Base-by-base conservation (phyloP, 1,140 invertebrate genomes). In the Brachionus sp. region DNA sequence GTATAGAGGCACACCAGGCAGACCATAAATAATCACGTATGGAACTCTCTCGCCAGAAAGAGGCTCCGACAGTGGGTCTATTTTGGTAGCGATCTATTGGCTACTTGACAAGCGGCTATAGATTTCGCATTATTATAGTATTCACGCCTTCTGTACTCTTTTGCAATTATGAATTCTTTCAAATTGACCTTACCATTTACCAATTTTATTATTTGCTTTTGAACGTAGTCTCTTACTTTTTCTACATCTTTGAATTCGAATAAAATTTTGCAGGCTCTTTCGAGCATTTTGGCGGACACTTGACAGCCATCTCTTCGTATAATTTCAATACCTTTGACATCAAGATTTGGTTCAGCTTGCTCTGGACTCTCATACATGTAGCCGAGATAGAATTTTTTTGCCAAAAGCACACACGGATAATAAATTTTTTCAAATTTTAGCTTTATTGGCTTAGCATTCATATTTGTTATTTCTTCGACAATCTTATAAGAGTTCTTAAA, bases 261-360 rank as follows among this genome's bases (percentile, higher is more conserved):
- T 6, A 98, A 88, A 82, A 95, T 91, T 80, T 92, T 92, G 7
- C 99, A 89, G 13, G 93, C 92, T 86, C 94, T 93, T 88, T 97
- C 94, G 44, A 99, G 90, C 86, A 98, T 93, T 94, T 97, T 86
- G 19, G 93, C 92, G n/a, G 93, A 93, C 68, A 95, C 95, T 1
- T 94, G 93, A 89, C 96, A 98, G 5, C 94, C 94, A 90, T 99
- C 97, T 86, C 97, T 90, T 5, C 97, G 90, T 5, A 99, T 96
- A 1, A 97, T 99, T 90, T 99, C 98, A 84, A 99, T 98, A 5
- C 98, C 98, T 90, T 99, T 99, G 0, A 96, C 97, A 87, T 98
- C 93, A 90, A 94, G 98, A 5, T 92, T 91, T 0, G 96, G 95
- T 85, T 93, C 91, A 85, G 91, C 90, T 89, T 98, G 95, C 35